phyloP scores from a whole-genome alignment of 2,113 vertebrate genomes.

The Rattus norvegicus region DNA sequence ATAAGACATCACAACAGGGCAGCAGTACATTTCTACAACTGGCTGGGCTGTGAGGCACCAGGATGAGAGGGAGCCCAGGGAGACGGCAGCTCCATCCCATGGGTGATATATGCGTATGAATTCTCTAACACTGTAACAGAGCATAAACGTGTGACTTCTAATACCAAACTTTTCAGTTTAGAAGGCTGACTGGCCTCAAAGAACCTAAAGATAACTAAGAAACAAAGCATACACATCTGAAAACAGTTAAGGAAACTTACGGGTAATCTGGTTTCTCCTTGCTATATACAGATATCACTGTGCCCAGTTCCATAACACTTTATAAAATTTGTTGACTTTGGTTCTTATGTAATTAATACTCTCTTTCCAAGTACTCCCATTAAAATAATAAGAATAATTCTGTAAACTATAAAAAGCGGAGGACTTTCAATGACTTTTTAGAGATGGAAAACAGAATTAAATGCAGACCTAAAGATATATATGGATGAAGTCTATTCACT shows the following conservation, averaged over 20 bases:
- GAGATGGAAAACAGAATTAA: neutral
- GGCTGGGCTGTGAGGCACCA: neutral
- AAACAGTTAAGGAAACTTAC: neutral
- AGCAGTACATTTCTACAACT: neutral
- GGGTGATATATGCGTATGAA: neutral
- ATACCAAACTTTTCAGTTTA: neutral
- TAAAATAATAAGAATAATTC: slow-evolving; percentile 7
- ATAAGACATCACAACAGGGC: neutral
- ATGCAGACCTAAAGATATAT: neutral
- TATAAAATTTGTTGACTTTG: neutral
- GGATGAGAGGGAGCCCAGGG: neutral
- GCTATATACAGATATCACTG: neutral
- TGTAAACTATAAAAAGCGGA: slow-evolving; percentile 4
- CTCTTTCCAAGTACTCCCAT: neutral
- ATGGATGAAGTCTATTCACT: neutral
- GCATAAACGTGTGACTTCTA: neutral
- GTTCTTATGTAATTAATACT: neutral
- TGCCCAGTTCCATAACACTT: neutral
- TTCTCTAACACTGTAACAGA: neutral
- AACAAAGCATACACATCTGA: neutral
- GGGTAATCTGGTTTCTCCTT: neutral
- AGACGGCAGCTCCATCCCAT: neutral
- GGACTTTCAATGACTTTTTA: neutral
- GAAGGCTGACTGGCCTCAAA: neutral
- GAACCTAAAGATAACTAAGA: neutral